A percentile compares a stretch with the other conserved stretches of the same genome.
Evolutionary conservation across 2,888 invertebrate species (phyloP).

Genomic region (Melolontha melolontha): DNA sequence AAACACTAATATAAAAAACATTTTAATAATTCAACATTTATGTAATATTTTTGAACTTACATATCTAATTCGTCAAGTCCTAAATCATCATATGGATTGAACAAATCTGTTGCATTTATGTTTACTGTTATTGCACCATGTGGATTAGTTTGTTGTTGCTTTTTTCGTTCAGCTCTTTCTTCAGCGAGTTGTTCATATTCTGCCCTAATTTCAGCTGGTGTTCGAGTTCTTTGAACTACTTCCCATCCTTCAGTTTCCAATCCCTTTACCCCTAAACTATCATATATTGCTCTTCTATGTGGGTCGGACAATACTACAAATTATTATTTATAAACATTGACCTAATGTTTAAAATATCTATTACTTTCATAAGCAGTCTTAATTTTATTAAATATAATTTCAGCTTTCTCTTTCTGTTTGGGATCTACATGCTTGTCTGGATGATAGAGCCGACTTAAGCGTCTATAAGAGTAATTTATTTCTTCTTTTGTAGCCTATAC

Average conservation of each 20-base stretch:
- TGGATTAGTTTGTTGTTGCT: conserved; percentile 93
- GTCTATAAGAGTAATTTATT: conserved; percentile 92
- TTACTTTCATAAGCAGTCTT: conserved; percentile 93
- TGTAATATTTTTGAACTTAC: conserved; percentile 53
- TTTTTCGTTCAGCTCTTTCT: conserved; percentile 86
- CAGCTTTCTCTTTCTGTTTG: conserved; percentile 87
- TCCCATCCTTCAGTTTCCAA: conserved; percentile 97
- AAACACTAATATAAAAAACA: conserved; percentile 54
- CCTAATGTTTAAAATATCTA: conserved; percentile 9
- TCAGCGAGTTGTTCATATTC: conserved; percentile 92
- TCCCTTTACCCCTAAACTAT: conserved; percentile 88
- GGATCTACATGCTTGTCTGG: conserved; percentile 95
- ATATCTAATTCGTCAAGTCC: conserved; percentile 66
- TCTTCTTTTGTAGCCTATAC: conserved; percentile 91
- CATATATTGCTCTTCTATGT: conserved; percentile 95
- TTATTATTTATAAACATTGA: conserved; percentile 27
- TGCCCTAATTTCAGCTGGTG: conserved; percentile 95
- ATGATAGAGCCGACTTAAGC: conserved; percentile 93
- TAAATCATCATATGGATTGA: conserved; percentile 83
- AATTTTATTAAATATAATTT: conserved; percentile 90
- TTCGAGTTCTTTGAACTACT: conserved; percentile 89
- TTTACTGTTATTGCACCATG: conserved; percentile 87
- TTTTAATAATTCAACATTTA: conserved; percentile 34
- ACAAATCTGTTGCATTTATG: conserved; percentile 93
- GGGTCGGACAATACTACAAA: conserved; percentile 87